These are phyloP conservation scores for Fistularia tabacaria DNA, from an alignment of 2,797 vertebrate species.

Conservation along the genomic window DNA sequence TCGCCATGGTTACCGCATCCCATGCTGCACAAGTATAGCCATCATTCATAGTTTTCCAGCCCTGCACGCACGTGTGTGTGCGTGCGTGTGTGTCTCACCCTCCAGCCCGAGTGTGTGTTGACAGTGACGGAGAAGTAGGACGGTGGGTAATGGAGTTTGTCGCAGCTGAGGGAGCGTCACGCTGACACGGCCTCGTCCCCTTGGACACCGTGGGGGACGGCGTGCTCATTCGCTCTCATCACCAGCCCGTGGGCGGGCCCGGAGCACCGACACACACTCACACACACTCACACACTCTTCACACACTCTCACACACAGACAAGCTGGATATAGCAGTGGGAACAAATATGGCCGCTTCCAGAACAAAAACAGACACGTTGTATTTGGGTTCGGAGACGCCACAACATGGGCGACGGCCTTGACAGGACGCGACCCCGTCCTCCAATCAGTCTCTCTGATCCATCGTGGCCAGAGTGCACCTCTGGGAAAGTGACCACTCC, in stretches of 20 bases:
- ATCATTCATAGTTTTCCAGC: background rate
- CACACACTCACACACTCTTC: slow-evolving; percentile 16
- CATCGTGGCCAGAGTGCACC: too few relatives aligned
- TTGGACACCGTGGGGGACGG: slow-evolving; percentile 53
- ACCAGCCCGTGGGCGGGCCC: slow-evolving; percentile 47
- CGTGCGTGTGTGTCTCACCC: slow-evolving; percentile 3
- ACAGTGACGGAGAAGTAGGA: slow-evolving; percentile 61
- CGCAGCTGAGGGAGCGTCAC: slow-evolving; percentile 59
- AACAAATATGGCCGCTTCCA: too few relatives aligned
- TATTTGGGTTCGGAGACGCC: too few relatives aligned
- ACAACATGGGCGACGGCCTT: too few relatives aligned
- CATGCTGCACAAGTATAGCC: too few relatives aligned
- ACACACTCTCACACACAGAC: slow-evolving; percentile 9
- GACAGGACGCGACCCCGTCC: too few relatives aligned
- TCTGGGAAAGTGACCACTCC: too few relatives aligned
- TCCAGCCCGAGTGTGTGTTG: slow-evolving; percentile 23
- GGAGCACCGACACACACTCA: slow-evolving; percentile 14
- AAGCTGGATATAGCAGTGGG: too few relatives aligned
- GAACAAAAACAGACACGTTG: too few relatives aligned
- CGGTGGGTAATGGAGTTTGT: slow-evolving; percentile 69
- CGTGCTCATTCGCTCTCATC: slow-evolving; percentile 53
- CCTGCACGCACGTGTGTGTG: slow-evolving; percentile 18
- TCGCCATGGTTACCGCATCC: too few relatives aligned
- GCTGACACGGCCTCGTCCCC: slow-evolving; percentile 61
- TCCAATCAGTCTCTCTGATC: too few relatives aligned